Evolutionary conservation across 2,888 invertebrate species (phyloP), one percentile per base, ranked within the genome.

Genomic region (Griposia aprilina): DNA sequence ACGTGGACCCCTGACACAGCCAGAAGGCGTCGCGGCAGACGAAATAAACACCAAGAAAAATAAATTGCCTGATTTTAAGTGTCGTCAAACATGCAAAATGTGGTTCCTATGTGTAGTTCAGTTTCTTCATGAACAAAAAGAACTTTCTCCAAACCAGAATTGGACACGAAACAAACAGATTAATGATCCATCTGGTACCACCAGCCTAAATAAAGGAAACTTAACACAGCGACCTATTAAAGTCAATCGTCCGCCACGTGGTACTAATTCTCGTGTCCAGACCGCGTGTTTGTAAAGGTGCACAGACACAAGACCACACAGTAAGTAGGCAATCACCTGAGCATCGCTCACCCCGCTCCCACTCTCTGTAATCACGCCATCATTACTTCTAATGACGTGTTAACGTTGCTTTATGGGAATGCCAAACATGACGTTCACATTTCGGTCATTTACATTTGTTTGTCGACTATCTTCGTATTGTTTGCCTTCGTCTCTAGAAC

Each of bases 321-420:
- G 94, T 94, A 93, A 93, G 96, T 92, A 93, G 94, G 93, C 94
- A 94, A 95, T 96, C 95, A 94, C 92, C 93, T 93, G 94, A 92
- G 92, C 94, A 94, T 93, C 93, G 93, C 91, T 93, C 94, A 93
- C 93, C 93, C 93, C 91, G 93, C 94, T 93, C 93, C 94, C 93
- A 93, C 94, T 93, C 91, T 93, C 92, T 93, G 95, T 96, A 96
- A 96, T 96, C 95, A 96, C 93, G 94, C 94, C 96, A 96, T 97
- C 96, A 97, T 96, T 96, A 96, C 96, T 94, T 95, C 95, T 97
- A 97, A 96, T 97, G 96, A 97, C 96, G 97, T 96, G 97, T 96
- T 97, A 97, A 96, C 96, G 95, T 95, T 94, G 94, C 96, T 96
- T 96, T 97, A 97, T 96, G 97, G 96, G 97, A 96, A 97, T 96